These are phyloP conservation scores for Oceanodroma tethys DNA, from an alignment of 2,113 vertebrate species.

Conservation along the genomic window DNA sequence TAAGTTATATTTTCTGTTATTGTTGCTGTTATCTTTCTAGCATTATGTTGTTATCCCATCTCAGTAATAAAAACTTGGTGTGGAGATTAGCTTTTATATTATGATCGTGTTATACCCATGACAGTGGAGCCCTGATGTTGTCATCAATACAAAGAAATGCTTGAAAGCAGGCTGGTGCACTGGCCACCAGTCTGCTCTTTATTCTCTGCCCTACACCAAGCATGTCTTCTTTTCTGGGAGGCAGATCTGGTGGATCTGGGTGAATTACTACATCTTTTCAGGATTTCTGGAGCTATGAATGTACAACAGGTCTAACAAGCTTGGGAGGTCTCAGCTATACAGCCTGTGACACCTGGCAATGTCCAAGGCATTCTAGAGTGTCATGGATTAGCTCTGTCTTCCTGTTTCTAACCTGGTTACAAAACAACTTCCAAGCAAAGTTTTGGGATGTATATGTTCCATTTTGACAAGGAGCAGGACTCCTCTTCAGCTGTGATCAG, in stretches of 20 bases:
- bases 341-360: not conserved
- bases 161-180: not conserved
- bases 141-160: not conserved
- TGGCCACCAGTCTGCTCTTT: not conserved
- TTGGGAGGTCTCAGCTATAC: not conserved
- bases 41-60: not conserved
- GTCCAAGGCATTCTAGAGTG: not conserved
- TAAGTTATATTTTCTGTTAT: not conserved
- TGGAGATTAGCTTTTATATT: not conserved
- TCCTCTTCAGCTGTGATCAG: not conserved
- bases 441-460: not conserved
- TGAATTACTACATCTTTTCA: not conserved
- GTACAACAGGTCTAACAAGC: not conserved
- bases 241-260: not conserved
- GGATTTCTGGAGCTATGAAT: not conserved
- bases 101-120: not conserved
- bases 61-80: not conserved
- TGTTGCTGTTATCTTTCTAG: not conserved
- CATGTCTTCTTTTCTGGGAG: not conserved
- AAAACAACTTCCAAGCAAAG: not conserved
- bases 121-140: not conserved
- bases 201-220: not conserved
- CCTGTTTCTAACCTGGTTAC: not conserved
- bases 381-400: not conserved
- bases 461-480: not conserved